Evolutionary conservation across 2,113 vertebrate genomes (phyloP), one percentile per base, ranked within the genome.

Genomic region (Falco punctatus): DNA sequence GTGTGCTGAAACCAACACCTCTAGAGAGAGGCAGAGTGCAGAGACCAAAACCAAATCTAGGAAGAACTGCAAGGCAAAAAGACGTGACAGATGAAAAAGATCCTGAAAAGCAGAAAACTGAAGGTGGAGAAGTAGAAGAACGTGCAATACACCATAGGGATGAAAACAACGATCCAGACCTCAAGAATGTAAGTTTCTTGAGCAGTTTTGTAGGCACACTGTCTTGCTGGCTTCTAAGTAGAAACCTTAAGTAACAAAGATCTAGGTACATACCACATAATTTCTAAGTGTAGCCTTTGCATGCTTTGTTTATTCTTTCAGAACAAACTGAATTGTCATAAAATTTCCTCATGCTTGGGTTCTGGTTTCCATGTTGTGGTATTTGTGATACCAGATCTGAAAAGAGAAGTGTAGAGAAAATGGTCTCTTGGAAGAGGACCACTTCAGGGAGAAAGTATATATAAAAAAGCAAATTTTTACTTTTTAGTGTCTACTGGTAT

Each of bases 11-110:
- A 96, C 94, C 94, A 92, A 2, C 70, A 13, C 81, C 35, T 65
- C 44, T 96, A 74, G 88, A 54, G 69, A 97, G 97, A 87, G 86
- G 96, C 75, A 97, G 95, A 92, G 15, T 96, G 42, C 97, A 95
- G 77, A 98, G 92, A 87, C 97, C 92, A 74, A 97, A 96, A 84
- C 98, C 97, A 89, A 98, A 98, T 82, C 24, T 98, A 66, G 84
- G 66, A 94, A 96, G 89, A 86, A 65, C 61, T 75, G 88, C 67
- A 84, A 97, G 79, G 88, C 97, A 90, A 13, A 97, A 95, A 90
- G 77, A 77, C 30, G 16, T 57, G 17, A 18, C 15, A 86, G 61
- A n/a, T 69, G 67, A 86, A 51, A 96, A 90, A 61, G 64, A 33
- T 75, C 16, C 42, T 44, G 62, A 72, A 86, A 80, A 92, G 66